Evolutionary conservation across 1,140 invertebrate species (phyloP).

Genomic region (Aphaenogaster ashmeadi): DNA sequence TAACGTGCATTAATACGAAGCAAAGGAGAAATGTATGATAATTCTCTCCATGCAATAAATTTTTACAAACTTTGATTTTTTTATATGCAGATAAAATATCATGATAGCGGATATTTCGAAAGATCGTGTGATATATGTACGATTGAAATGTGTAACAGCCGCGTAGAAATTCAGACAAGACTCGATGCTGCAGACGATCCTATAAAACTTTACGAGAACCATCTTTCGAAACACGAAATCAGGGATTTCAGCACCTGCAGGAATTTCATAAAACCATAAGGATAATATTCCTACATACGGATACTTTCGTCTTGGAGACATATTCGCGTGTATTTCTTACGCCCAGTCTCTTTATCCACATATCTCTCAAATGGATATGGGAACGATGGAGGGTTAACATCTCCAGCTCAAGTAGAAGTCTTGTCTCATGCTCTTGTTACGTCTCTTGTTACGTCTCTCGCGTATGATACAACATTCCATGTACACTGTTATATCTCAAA

Average conservation of each 20-base stretch:
- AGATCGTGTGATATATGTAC: background rate
- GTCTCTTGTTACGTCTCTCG: background rate
- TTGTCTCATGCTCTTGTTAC: background rate
- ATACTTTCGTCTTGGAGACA: background rate
- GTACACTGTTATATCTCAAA: background rate
- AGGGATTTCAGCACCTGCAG: background rate
- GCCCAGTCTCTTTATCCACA: background rate
- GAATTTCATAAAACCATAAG: slow-evolving; percentile 40
- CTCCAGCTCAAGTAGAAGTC: background rate
- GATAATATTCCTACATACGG: slow-evolving; percentile 20
- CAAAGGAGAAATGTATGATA: background rate
- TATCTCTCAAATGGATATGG: background rate
- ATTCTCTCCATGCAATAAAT: background rate
- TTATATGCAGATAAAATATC: background rate
- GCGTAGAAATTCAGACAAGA: slow-evolving; percentile 1
- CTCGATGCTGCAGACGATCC: slow-evolving; percentile 6
- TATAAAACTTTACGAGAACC: slow-evolving; percentile 49
- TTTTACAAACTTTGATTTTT: background rate
- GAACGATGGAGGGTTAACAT: background rate
- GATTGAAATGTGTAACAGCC: slow-evolving; percentile 26
- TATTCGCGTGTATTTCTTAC: background rate
- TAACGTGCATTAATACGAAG: background rate
- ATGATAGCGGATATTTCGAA: slow-evolving; percentile 9
- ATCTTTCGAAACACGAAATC: slow-evolving; percentile 15
- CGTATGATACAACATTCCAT: background rate